These are phyloP conservation scores for Elgaria multicarinata DNA, from an alignment of 2,113 vertebrate genomes.

Conservation along the genomic window DNA sequence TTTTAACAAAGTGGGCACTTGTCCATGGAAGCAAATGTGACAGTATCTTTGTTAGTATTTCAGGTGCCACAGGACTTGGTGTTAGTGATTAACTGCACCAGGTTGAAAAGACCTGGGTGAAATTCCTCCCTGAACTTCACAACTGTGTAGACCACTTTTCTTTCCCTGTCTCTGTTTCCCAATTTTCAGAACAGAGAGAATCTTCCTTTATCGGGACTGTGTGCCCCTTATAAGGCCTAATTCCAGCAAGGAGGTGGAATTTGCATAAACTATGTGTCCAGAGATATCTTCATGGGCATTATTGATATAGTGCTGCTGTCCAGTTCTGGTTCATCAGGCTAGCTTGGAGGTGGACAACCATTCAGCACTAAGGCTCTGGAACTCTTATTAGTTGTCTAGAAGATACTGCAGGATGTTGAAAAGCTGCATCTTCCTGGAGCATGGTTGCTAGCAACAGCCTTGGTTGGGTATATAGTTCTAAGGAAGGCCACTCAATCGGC, in stretches of 20 bases:
- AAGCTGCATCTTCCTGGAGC: neutral
- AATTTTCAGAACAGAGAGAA: neutral
- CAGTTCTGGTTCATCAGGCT: neutral
- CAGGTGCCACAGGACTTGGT: neutral
- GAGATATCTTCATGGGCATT: neutral
- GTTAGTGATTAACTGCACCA: neutral
- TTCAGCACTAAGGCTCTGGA: neutral
- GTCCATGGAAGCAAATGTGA: neutral
- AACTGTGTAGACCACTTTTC: too few species aligned
- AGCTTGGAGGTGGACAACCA: neutral
- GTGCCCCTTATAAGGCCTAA: neutral
- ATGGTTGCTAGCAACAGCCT: neutral
- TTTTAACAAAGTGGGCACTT: neutral
- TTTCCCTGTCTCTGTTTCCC: neutral
- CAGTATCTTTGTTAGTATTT: neutral
- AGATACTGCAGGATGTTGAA: neutral
- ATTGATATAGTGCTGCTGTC: neutral
- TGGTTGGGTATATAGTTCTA: neutral
- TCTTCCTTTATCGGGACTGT: neutral
- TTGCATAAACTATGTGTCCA: neutral
- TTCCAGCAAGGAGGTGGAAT: neutral
- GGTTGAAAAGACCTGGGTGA: neutral
- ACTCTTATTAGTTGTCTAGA: neutral
- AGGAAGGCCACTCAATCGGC: neutral
- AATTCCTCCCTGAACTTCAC: neutral